These are phyloP conservation scores for Megaceryle maxima DNA, from an alignment of 2,113 vertebrate species.

Conservation along the genomic window DNA sequence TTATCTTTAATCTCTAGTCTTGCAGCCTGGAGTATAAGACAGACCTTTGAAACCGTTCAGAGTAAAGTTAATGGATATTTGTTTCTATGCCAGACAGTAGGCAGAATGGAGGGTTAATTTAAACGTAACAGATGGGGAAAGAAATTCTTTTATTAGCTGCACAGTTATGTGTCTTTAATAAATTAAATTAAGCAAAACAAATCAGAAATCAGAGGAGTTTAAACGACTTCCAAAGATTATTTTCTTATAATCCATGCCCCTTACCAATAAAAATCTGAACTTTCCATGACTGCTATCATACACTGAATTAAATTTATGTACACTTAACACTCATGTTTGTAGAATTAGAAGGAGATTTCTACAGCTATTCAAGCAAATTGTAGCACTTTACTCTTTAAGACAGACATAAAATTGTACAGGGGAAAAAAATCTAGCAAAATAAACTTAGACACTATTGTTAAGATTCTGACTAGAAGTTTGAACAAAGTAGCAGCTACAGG, in stretches of 20 bases:
- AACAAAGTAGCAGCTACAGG: constrained; percentile 66
- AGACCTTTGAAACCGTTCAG: neutral
- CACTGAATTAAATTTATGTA: neutral
- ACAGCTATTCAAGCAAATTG: neutral
- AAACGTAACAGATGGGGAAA: neutral
- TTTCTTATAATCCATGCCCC: neutral
- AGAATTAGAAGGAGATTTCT: neutral
- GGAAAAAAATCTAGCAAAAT: neutral
- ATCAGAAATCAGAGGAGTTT: neutral
- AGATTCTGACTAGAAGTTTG: constrained; percentile 55
- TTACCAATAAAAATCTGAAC: neutral
- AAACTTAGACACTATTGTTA: neutral
- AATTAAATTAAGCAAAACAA: neutral
- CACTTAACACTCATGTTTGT: neutral
- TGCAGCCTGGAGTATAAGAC: neutral
- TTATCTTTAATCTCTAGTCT: neutral
- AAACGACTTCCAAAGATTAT: neutral
- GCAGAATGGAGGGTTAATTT: neutral
- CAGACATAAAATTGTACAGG: neutral
- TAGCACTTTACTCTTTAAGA: neutral
- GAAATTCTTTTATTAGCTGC: neutral
- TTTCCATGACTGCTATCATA: neutral
- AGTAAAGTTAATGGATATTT: neutral
- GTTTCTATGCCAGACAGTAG: neutral
- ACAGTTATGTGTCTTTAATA: neutral